These are phyloP conservation scores for Eclectus roratus DNA, from an alignment of 2,113 vertebrate species.

Conservation along the genomic window DNA sequence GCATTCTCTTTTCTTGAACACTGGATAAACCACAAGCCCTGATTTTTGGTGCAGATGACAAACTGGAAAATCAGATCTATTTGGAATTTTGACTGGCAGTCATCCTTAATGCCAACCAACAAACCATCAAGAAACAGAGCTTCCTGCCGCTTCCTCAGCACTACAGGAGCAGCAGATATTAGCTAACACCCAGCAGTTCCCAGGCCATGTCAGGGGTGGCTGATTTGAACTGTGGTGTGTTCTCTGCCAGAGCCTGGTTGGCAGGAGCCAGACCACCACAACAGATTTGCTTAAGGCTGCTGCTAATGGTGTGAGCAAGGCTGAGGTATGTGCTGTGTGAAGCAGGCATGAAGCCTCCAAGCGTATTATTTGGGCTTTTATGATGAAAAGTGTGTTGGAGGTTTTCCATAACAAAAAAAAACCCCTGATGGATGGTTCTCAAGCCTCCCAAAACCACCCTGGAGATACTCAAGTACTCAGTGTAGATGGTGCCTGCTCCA, in stretches of 20 bases:
- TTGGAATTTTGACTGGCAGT: background rate
- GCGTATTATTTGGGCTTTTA: background rate
- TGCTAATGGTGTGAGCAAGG: background rate
- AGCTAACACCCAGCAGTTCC: background rate
- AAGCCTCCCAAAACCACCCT: background rate
- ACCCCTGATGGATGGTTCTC: background rate
- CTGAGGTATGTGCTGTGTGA: background rate
- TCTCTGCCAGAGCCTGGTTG: background rate
- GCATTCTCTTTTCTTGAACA: background rate
- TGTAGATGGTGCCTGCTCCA: background rate
- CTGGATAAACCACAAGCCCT: background rate
- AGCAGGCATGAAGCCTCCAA: rapidly evolving
- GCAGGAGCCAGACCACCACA: rapidly evolving
- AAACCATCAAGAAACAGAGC: background rate
- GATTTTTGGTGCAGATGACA: background rate
- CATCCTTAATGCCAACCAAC: background rate
- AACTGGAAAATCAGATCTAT: background rate
- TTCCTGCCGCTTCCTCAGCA: background rate
- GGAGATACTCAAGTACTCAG: background rate
- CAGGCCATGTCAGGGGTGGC: rapidly evolving
- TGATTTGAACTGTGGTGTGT: background rate
- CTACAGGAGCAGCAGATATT: background rate
- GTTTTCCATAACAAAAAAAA: background rate
- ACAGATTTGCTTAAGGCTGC: background rate
- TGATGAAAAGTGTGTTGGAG: background rate